Percentiles rank a stretch among this genome's conserved stretches.
phyloP scores from a whole-genome alignment of 2,113 vertebrate genomes.

The Sciurus niger region DNA sequence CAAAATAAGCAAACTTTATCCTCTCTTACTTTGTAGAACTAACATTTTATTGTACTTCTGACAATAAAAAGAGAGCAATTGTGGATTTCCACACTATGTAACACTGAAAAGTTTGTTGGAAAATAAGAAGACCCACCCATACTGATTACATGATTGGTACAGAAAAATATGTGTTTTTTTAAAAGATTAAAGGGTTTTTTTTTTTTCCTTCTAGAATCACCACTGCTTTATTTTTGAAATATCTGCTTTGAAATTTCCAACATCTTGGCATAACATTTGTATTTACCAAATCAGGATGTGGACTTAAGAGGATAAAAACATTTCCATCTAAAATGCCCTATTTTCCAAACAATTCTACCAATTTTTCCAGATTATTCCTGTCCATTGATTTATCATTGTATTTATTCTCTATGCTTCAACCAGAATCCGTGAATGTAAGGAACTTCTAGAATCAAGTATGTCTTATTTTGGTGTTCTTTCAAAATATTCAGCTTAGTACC shows the following conservation, averaged over 20 bases:
- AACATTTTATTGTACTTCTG: conserved; percentile 30
- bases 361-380: not conserved
- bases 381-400: not conserved
- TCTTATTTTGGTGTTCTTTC: not conserved
- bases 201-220: not conserved
- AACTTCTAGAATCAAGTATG: not conserved
- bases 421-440: not conserved
- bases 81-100: not conserved
- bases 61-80: conserved; percentile 3
- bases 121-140: not conserved
- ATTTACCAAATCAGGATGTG: not conserved
- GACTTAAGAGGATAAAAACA: conserved; percentile 34
- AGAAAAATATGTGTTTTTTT: not conserved
- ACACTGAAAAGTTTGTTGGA: not conserved
- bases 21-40: conserved; percentile 23
- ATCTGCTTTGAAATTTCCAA: conserved; percentile 43
- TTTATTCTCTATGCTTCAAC: conserved; percentile 3
- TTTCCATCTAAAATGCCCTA: not conserved
- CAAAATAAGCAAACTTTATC: conserved; percentile 27
- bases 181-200: not conserved
- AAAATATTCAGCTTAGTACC: not conserved
- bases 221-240: conserved; percentile 38
- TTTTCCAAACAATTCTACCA: conserved; percentile 31
- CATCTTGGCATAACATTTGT: not conserved
- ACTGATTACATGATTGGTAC: not conserved